Base-by-base conservation (phyloP, 2,888 invertebrate species). In the Selenia dentaria region DNA sequence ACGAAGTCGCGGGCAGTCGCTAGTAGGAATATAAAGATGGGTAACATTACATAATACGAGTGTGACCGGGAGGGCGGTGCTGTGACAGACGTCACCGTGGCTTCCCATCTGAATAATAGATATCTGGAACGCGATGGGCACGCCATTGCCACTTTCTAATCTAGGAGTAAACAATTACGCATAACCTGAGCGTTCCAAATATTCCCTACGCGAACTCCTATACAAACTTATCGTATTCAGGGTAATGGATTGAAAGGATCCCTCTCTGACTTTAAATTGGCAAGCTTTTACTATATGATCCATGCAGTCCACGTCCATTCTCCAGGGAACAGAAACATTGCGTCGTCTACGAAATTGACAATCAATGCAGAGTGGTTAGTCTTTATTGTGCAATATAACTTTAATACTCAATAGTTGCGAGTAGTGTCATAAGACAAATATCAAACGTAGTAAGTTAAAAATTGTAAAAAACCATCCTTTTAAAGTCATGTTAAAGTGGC, bases 41-140 rank as follows among this genome's bases (percentile, higher is more conserved):
- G n/a, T n/a, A n/a, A n/a, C n/a, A n/a, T n/a, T n/a, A n/a, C n/a
- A n/a, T n/a, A n/a, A n/a, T n/a, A n/a, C n/a, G n/a, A n/a, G n/a
- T n/a, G n/a, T n/a, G n/a, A n/a, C n/a, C 20, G 25, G 25, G 6
- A 9, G 10, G 25, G 25, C 10, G 10, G 9, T 10, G 3, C 25
- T 25, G 25, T 25, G 6, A 25, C 10, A 25, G 25, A 6, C 25
- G 25, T 9, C 42, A 43, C 42, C 6, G 24, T 24, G 18, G 36
- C 16, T 25, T 36, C 9, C 36, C 14, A 25, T 18, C 29, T 43
- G 36, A 43, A 43, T 42, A 43, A 43, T 43, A 43, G 16, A 43
- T 43, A 12, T 26, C 36, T 29, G 16, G n/a, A 11, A 27, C 18
- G 25, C 35, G 11, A 18, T 31, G 3, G 22, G 3, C 25, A 25